Evolutionary conservation across 2,888 invertebrate genomes (phyloP), one percentile per base, ranked within the genome.

Genomic region (Pachydiplax longipennis): DNA sequence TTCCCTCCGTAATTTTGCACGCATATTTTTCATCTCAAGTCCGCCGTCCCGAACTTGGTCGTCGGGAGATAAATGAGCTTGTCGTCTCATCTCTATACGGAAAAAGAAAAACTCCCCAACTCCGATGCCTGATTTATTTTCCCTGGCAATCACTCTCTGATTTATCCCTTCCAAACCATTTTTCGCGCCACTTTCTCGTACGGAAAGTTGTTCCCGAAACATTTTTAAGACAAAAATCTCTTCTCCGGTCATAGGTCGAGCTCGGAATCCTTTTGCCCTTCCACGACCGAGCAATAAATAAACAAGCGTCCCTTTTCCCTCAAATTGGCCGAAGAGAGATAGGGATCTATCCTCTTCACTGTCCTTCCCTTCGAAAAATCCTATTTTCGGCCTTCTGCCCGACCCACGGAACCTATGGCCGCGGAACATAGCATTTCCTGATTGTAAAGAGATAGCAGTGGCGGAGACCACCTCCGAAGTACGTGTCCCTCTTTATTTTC

Each of bases 291-390:
- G 8, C 87, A 37, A 87, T 87, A 87, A 87, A 87, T 87, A 87
- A 58, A 83, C 37, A 61, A 48, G 1, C 18, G 25, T 53, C 37
- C 40, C 37, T 65, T 61, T 22, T 87, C 61, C 65, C 61, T 58
- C 31, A 87, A 87, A 65, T 87, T 87, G 87, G 61, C 87, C 87
- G 35, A 83, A 25, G 83, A 44, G 44, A 87, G 87, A 87, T 87
- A 87, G 61, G 61, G 87, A 87, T 87, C 87, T 61, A 37, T 87
- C 61, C 58, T 87, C 65, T 61, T 87, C 87, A 35, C 65, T 31
- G 73, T 25, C 73, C 31, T 31, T 31, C 25, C 73, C 31, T 31
- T 31, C 25, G 73, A 73, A 73, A 73, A 73, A 73, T 73, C 73
- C 73, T 31, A 73, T 73, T 73, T 25, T 31, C 13, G 73, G 25